Evolutionary conservation across 2,888 invertebrate genomes (phyloP), one percentile per base, ranked within the genome.

Genomic region (Neoascia interrupta): DNA sequence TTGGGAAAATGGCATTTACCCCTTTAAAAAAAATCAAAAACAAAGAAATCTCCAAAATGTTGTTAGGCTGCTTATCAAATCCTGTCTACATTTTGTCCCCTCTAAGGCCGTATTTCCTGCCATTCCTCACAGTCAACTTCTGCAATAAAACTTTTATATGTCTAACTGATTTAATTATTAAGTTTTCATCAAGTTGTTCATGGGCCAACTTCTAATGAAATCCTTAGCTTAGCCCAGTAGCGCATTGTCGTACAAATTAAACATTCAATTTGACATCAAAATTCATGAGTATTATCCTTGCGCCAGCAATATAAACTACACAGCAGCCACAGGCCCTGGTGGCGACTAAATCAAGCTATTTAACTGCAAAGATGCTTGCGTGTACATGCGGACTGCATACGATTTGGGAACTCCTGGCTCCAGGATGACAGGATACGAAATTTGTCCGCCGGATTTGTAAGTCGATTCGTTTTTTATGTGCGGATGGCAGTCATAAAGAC

Each of bases 331-430:
- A 23, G 37, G 26, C 45, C 45, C 51, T 23, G 58, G 37, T 56
- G 34, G 28, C 23, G 26, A 76, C 53, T 76, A 66, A 72, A 76
- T 76, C 64, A 76, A 76, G 72, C 72, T 76, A 70, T 70, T 76
- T 45, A 63, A 49, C 54, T 51, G 43, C 61, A 74, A 58, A 13
- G 51, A 64, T 18, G 28, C 11, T 15, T 43, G 11, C 45, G 34
- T 4, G 18, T 28, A 56, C 10, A 53, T 3, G 36, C 11, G 11
- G 13, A 43, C n/a, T 10, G 11, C 34, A 11, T 41, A 37, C 34
- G 5, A 8, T 26, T 26, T 4, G 26, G 4, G 4, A 8, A 5
- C 26, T 5, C 5, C 54, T 18, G 21, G n/a, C 19, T 16, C 10
- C 16, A 51, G n/a, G 23, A 28, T 3, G 8, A n/a, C 10, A 5